A percentile compares a stretch with the other conserved stretches of the same genome.
These are phyloP conservation scores for Lasioglossum zephyrum DNA, from an alignment of 2,888 invertebrate species.

Conservation along the genomic window DNA sequence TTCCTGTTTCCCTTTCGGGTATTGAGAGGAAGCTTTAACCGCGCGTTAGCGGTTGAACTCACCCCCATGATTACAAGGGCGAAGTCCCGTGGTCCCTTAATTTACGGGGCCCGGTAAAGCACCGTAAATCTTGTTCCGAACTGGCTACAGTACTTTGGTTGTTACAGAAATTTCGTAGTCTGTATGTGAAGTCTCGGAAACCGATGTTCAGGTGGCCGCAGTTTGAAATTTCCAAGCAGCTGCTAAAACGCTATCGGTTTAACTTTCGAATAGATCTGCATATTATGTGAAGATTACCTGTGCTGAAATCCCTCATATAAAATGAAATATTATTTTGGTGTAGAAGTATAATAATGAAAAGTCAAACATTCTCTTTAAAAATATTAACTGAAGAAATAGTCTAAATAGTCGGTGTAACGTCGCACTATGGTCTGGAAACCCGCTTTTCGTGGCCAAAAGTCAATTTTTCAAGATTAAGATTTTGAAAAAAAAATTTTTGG, in stretches of 20 bases:
- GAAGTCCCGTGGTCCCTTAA: background rate
- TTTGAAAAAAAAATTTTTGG: no score
- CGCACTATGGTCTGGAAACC: no score
- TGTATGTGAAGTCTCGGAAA: background rate
- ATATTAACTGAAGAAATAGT: no score
- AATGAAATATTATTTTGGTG: background rate
- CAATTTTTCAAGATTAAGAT: no score
- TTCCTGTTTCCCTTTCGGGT: background rate
- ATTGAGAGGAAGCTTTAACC: background rate
- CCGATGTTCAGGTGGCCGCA: background rate
- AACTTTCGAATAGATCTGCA: background rate
- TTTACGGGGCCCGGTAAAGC: background rate
- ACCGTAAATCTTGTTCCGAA: slow-evolving; percentile 5
- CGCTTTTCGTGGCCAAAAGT: no score
- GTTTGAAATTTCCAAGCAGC: background rate
- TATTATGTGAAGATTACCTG: background rate
- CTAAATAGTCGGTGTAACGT: no score
- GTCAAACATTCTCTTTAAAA: background rate
- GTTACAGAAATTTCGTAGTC: slow-evolving; percentile 5
- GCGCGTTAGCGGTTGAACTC: background rate
- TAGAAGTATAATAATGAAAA: background rate
- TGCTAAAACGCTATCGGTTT: background rate
- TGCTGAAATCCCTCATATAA: background rate
- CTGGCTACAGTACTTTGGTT: background rate
- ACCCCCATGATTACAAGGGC: background rate